Base-by-base conservation (phyloP, 2,888 invertebrate genomes). In the Tenthredo mesomela region DNA sequence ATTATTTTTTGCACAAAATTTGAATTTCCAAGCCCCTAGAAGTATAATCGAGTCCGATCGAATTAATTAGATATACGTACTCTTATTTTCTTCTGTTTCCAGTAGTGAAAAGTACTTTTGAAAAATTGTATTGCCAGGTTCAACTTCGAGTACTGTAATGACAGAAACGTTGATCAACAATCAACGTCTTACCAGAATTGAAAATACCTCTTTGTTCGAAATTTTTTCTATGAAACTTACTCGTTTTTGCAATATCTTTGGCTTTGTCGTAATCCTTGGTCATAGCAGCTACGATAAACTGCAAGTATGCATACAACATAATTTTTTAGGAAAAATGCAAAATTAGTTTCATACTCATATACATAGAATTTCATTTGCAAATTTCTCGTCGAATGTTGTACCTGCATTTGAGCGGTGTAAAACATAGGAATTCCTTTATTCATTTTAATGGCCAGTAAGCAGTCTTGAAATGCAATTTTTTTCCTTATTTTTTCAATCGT, bases 191-290 rank as follows among this genome's bases (percentile, higher is more conserved):
- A 5, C 5, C 29, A 33, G 18, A 67, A 67, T 33, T 33, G 1
- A 33, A 40, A 18, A 70, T 33, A 33, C 12, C 12, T 18, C 2
- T 33, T 33, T 25, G 33, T 25, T 1, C 6, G 33, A 33, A 15
- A 5, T 33, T 67, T 67, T 33, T 10, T 29, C 67, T 67, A 33
- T 15, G 1, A 78, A 78, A 78, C 58, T 78, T 61, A 78, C 78
- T 78, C 10, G 54, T 40, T n/a, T 61, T 37, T 37, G 61, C 78
- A 61, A 78, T 54, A 58, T 15, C 18, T 61, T 21, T 58, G 10
- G 78, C 58, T 61, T 61, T 78, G 3, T 78, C 40, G 61, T 78
- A 78, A 78, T 78, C 78, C 12, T 78, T 61, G 47, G 78, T 78
- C 78, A 78, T 78, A 12, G 58, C 18, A 33, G 78, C 78, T 18